Percentiles rank a stretch among this genome's conserved stretches.
Conservation (phyloP, 2,888 invertebrate species). For the Dicycla oo region DNA sequence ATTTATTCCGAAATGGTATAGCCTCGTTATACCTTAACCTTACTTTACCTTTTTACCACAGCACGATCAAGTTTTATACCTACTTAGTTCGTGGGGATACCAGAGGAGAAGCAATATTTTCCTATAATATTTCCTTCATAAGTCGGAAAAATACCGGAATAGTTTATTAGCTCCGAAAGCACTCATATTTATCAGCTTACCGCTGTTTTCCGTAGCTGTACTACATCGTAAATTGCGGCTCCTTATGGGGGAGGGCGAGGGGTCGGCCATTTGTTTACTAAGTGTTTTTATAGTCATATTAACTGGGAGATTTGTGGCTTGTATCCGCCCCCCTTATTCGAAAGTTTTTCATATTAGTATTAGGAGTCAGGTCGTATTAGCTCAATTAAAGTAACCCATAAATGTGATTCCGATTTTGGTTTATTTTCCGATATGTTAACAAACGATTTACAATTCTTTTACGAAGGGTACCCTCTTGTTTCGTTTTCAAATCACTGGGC, state of each 20-base stretch:
- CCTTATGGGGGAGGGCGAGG: slow-evolving; percentile 32
- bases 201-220: slow-evolving; percentile 21
- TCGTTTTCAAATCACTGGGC: too few species aligned
- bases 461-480: too few species aligned
- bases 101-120: slow-evolving; percentile 2
- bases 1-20: not conserved
- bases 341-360: slow-evolving; percentile 7
- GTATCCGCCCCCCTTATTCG: not conserved
- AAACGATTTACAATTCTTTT: too few species aligned
- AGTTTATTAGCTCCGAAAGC: slow-evolving; percentile 27
- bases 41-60: not conserved
- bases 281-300: slow-evolving; percentile 35
- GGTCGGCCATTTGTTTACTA: slow-evolving; percentile 42
- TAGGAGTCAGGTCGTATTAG: not conserved
- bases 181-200: slow-evolving; percentile 25
- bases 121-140: not conserved
- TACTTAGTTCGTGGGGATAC: not conserved
- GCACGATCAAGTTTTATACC: not conserved
- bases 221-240: slow-evolving; percentile 40
- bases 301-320: slow-evolving; percentile 43
- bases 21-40: not conserved
- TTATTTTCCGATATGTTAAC: too few species aligned
- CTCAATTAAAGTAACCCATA: too few species aligned
- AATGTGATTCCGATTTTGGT: too few species aligned
- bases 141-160: slow-evolving; percentile 15